Evolutionary conservation across 2,888 invertebrate species (phyloP), one percentile per base, ranked within the genome.

Genomic region (Germaria angustata): DNA sequence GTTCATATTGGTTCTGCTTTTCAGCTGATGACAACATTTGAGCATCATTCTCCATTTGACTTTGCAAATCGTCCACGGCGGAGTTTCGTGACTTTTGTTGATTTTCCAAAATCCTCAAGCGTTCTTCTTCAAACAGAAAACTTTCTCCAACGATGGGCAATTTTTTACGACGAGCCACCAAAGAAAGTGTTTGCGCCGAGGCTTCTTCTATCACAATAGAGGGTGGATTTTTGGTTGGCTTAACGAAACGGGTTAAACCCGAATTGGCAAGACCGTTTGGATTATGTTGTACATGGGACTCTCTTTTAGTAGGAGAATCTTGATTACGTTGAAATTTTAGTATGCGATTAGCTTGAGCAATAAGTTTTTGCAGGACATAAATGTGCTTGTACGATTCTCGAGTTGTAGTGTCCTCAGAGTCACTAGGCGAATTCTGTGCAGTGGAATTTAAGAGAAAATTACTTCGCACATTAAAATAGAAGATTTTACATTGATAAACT

Each of bases 1-100:
- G 90, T 84, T 90, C 91, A 81, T 91, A 92, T 71, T 90, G 90
- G 0, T 88, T 86, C 57, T 90, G 90, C 1, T 89, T 88, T 81
- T 92, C 92, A 2, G 90, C 90, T 0, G 90, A 90, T 24, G 88
- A 88, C 65, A 90, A 85, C 86, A 89, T 87, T 55, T 81, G 79
- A 41, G 89, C 89, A 68, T 90, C 90, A 24, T 91, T 88, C 80
- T 90, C 89, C 68, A 81, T 80, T 63, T 81, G 87, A 80, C 85
- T 88, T 36, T 87, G 88, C 0, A 88, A 80, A 46, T 89, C 89
- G 71, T 88, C 89, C 86, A 88, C 87, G 75, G 87, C 88, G 75
- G 85, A 90, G 91, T 91, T 87, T 87, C 92, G 87, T 87, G 92
- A 86, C 41, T 91, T 90, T 80, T 92, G 92, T 80, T 92, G 88